phyloP scores from a whole-genome alignment of 2,113 vertebrate genomes.

The Erythrolamprus reginae region DNA sequence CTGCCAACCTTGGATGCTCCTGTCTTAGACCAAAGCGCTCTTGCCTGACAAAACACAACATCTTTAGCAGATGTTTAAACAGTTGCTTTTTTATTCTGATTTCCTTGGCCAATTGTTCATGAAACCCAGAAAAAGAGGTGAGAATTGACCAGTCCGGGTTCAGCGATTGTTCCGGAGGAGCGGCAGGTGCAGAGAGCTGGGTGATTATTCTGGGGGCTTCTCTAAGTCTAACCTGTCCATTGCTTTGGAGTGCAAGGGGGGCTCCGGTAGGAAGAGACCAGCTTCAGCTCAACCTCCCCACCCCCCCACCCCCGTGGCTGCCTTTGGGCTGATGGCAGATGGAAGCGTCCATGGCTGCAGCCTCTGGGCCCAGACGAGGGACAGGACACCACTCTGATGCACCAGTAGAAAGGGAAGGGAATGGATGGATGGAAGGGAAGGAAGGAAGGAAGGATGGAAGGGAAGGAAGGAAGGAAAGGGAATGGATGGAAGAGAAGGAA shows the following conservation, averaged over 20 bases:
- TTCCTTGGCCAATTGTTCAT: background rate
- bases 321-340: background rate
- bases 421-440: too few relatives aligned
- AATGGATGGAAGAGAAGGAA: background rate
- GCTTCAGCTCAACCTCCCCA: too few relatives aligned
- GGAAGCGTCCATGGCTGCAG: accelerated
- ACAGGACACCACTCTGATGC: background rate
- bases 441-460: background rate
- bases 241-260: background rate
- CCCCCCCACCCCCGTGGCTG: too few relatives aligned
- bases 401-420: background rate
- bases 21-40: too few relatives aligned
- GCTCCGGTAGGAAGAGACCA: background rate
- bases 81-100: background rate
- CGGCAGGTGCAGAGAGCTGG: too few relatives aligned
- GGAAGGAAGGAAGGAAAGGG: background rate
- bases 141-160: background rate
- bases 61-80: background rate
- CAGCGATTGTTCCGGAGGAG: background rate
- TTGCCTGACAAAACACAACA: background rate
- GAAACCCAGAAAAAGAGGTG: background rate
- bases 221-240: background rate
- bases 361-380: accelerated
- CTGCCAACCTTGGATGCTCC: too few relatives aligned
- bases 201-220: background rate